phyloP scores from a whole-genome alignment of 92 coral and sea anemone species.

The Porites cylindrica region DNA sequence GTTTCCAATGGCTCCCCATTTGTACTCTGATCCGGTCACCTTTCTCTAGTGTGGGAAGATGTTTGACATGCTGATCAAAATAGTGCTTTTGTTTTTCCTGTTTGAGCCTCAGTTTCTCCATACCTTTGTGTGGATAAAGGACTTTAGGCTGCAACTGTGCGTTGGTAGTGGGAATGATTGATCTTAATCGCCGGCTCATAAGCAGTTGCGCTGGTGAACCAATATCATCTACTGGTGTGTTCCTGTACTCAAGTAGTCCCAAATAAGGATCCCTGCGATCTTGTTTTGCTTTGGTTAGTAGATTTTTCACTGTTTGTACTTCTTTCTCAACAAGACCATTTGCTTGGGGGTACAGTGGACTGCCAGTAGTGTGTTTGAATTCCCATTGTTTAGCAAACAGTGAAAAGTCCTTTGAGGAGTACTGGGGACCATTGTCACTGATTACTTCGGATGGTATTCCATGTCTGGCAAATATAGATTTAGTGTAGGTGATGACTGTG shows the following conservation, averaged over 20 bases:
- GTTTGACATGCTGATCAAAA: constrained; percentile 40
- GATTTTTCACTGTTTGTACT: constrained; percentile 29
- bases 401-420: constrained; percentile 29
- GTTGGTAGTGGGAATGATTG: constrained; percentile 39
- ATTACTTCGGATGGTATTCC: constrained; percentile 63
- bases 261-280: constrained; percentile 56
- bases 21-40: constrained; percentile 14
- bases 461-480: constrained; percentile 66
- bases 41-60: constrained; percentile 11
- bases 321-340: constrained; percentile 49
- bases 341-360: constrained; percentile 48
- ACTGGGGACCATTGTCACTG: constrained; percentile 65
- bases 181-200: constrained; percentile 52
- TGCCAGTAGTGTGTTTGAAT: constrained; percentile 40
- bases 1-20: neutral
- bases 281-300: constrained; percentile 55
- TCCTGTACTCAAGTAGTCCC: constrained; percentile 54
- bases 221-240: constrained; percentile 55
- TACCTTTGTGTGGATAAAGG: constrained; percentile 25
- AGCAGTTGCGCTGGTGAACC: constrained; percentile 54
- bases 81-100: constrained; percentile 31
- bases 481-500: no score
- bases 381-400: constrained; percentile 56
- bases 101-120: constrained; percentile 28
- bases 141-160: constrained; percentile 24